Conservation (phyloP, 2,113 vertebrate genomes). For the Hippopotamus amphibius region DNA sequence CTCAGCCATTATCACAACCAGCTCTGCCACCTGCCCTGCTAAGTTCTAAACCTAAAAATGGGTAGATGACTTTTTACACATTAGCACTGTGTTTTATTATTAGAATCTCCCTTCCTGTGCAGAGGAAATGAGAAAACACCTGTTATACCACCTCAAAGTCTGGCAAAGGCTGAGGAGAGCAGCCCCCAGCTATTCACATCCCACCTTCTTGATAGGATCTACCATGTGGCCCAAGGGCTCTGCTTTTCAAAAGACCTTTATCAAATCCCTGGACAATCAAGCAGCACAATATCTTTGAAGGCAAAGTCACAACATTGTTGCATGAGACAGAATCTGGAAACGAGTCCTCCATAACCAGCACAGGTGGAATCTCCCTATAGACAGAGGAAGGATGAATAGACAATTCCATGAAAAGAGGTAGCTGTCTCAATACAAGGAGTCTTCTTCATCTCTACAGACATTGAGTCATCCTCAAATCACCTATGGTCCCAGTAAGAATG, state of each 20-base stretch:
- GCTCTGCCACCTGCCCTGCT: not conserved
- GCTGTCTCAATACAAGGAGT: not conserved
- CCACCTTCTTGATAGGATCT: not conserved
- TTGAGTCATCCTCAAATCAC: not conserved
- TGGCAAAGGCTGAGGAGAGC: not conserved
- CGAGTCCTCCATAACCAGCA: not conserved
- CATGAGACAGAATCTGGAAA: not conserved
- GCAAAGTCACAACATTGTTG: not conserved
- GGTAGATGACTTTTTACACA: not conserved
- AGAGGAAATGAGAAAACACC: not conserved
- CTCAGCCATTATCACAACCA: not conserved
- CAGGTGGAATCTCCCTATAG: not conserved
- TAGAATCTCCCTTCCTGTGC: not conserved
- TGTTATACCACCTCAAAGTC: not conserved
- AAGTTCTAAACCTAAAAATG: not conserved
- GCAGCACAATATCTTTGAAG: not conserved
- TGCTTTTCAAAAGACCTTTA: not conserved
- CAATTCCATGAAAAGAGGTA: not conserved
- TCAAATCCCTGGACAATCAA: not conserved
- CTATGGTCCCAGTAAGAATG: not conserved
- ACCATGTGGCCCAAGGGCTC: not conserved
- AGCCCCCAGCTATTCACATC: rapidly evolving
- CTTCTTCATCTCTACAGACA: not conserved
- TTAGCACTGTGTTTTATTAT: not conserved
- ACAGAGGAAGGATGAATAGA: not conserved